Evolutionary conservation across 2,113 vertebrate species (phyloP).

Genomic region (Coryphaenoides rupestris): DNA sequence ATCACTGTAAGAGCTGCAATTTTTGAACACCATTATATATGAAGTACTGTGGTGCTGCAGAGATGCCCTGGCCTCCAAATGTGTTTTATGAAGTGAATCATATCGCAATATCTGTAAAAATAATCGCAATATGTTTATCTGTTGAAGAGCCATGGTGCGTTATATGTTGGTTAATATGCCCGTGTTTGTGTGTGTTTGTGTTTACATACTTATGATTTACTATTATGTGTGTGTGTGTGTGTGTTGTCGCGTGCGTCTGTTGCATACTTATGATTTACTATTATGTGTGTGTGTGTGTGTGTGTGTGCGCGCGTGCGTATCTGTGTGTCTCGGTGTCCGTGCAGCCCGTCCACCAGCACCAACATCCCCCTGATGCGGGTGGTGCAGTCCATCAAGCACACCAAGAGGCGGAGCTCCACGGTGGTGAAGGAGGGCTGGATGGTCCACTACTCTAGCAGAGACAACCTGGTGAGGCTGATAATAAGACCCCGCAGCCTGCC

Average conservation of each 20-base stretch:
- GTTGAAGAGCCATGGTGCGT: too few relatives aligned
- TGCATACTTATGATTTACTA: background rate
- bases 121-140: too few relatives aligned
- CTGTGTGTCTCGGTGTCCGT: slow-evolving; percentile 28
- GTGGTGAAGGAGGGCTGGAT: slow-evolving; percentile 99
- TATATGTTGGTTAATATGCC: too few relatives aligned
- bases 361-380: slow-evolving; percentile 99
- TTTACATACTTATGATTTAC: too few relatives aligned
- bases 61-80: too few relatives aligned
- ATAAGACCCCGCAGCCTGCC: slow-evolving; percentile 1
- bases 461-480: slow-evolving; percentile 87
- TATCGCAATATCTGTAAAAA: too few relatives aligned
- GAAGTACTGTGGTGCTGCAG: too few relatives aligned
- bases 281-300: slow-evolving; percentile 5
- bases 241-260: too few relatives aligned
- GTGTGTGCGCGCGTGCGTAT: background rate
- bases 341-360: slow-evolving; percentile 94
- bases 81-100: too few relatives aligned
- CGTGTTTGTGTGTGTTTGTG: too few relatives aligned
- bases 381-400: slow-evolving; percentile 97
- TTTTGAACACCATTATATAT: too few relatives aligned
- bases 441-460: slow-evolving; percentile 96
- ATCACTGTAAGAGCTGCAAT: too few relatives aligned
- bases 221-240: background rate
- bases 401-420: slow-evolving; percentile 97